Evolutionary conservation across 2,888 invertebrate species (phyloP), one percentile per base, ranked within the genome.

Genomic region (Pristionchus exspectatus): DNA sequence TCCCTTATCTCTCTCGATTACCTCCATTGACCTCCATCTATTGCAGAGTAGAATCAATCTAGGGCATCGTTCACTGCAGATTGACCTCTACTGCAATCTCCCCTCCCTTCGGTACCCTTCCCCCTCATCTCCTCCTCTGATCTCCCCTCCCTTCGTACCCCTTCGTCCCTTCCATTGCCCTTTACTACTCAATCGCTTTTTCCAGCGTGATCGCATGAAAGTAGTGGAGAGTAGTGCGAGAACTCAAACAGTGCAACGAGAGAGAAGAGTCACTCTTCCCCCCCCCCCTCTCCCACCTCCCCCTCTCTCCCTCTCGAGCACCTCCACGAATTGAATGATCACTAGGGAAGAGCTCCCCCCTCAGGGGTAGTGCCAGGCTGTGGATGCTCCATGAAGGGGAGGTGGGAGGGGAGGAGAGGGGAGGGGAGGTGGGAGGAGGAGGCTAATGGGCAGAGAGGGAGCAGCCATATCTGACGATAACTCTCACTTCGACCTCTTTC

Each of bases 401-500:
- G 54, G 21, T 18, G 81, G 81, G 27, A 27, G 50, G 21, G 81
- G 14, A 50, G n/a, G 54, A 30, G 30, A 16, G 56, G 30, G n/a
- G 56, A 10, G 77, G 44, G 77, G 33, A 38, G 44, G 38, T 18
- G 77, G n/a, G 77, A 56, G 83, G 30, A 44, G 30, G 83, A 18
- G 16, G 30, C 18, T 38, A 24, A 56, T 24, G 27, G 56, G 83
- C 56, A 56, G 83, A 83, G 83, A 24, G 81, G 77, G 38, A 24
- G 50, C 50, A 30, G 83, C 83, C 56, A 83, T 83, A 83, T 54
- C 54, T 83, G 30, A 27, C 54, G 83, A 83, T 83, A 56, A 83
- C 83, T 83, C 83, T 83, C 83, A 83, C 83, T 83, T 83, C 83
- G 83, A 56, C 83, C 83, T 83, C 83, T 83, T 83, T 83, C 54